Base-by-base conservation (phyloP, 2,797 vertebrate genomes). In the Alcedo quadribrachys region DNA sequence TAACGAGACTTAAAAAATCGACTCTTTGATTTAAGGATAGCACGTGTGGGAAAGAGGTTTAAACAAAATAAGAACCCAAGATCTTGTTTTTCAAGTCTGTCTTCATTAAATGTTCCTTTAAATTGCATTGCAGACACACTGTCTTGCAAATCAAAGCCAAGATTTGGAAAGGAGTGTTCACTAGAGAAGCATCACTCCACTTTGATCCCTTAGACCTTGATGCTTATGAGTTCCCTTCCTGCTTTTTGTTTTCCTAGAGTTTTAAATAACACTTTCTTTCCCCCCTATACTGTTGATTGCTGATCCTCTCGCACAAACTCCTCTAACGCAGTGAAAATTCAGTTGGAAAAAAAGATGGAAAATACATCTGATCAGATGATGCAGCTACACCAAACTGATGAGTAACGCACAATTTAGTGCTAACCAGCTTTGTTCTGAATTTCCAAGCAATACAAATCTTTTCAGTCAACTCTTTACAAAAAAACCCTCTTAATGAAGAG, bases 121-220 rank as follows among this genome's bases (percentile, higher is more conserved):
- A 17, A 18, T 35, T n/a, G 22, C 1, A 1, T 12, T 63, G n/a
- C 66, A 62, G 42, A 46, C 66, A 42, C 33, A 8, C 24, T 11
- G 51, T 61, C 60, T 40, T 61, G 33, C 40, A 69, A 62, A 75
- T 2, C 50, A 78, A 43, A 78, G 57, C 14, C 51, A 13, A 24
- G 45, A 2, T 24, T 9, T 48, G 66, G 43, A 43, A 58, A 13
- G 24, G 2, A 8, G 3, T 1, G 7, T 9, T 87, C 27, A 6
- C 48, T 54, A 15, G 12, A 69, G 77, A 58, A 65, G 28, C 45
- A 58, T 25, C 33, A 2, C 25, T n/a, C 50, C 48, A 24, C 45
- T 15, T 13, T 2, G 6, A 37, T 30, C 15, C 51, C 27, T 13
- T 7, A 5, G 9, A 43, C 5, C 13, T 0, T 4, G 22, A 43